These are phyloP conservation scores for Aradus depressus DNA, from an alignment of 2,888 invertebrate genomes.

Conservation along the genomic window DNA sequence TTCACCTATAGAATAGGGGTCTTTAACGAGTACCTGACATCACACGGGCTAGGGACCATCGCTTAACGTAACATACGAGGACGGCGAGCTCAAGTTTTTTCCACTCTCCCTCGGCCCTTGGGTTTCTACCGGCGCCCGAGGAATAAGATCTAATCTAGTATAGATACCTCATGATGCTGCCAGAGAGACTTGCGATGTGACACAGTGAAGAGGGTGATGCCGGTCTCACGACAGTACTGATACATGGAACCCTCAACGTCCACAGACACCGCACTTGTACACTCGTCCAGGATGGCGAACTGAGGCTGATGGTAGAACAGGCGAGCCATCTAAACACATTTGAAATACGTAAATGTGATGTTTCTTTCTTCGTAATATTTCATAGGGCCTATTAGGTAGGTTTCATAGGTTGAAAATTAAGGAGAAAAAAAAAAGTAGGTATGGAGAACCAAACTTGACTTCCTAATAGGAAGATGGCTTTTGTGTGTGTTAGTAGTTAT, in stretches of 20 bases:
- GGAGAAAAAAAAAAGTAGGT: too few relatives aligned
- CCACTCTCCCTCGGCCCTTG: too few relatives aligned
- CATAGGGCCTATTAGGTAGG: too few relatives aligned
- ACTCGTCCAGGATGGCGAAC: constrained; percentile 97
- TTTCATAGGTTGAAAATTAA: too few relatives aligned
- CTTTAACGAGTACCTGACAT: too few relatives aligned
- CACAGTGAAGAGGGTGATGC: constrained; percentile 92
- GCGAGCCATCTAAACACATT: constrained; percentile 66
- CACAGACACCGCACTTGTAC: constrained; percentile 95
- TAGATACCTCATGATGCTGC: constrained; percentile 90
- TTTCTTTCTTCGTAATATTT: not conserved
- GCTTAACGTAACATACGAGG: too few relatives aligned
- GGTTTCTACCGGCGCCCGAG: not conserved
- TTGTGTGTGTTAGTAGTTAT: too few relatives aligned
- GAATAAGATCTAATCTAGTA: not conserved
- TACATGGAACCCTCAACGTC: constrained; percentile 98
- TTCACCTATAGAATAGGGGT: too few relatives aligned
- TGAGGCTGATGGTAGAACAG: constrained; percentile 95
- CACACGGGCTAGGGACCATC: too few relatives aligned
- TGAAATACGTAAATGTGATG: constrained; percentile 6
- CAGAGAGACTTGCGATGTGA: constrained; percentile 95
- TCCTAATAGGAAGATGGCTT: too few relatives aligned
- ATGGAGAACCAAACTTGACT: too few relatives aligned
- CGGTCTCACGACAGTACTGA: constrained; percentile 75
- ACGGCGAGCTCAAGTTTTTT: too few relatives aligned